These are phyloP conservation scores for Bradypodion ventrale DNA, from an alignment of 2,797 vertebrate species.

Conservation along the genomic window DNA sequence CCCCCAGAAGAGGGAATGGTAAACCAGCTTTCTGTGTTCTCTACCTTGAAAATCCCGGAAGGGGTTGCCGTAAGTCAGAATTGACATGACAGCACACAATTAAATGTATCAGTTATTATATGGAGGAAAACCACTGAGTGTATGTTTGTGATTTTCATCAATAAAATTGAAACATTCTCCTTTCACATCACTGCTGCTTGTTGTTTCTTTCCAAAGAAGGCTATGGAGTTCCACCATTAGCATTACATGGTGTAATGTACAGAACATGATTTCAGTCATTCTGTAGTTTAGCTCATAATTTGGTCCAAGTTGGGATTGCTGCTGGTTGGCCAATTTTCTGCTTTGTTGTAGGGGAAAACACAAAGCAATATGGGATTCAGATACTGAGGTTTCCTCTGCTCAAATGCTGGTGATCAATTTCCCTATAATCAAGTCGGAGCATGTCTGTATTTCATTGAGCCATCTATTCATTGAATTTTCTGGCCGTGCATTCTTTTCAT, in stretches of 20 bases:
- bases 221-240: background rate
- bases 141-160: background rate
- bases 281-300: background rate
- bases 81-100: no score
- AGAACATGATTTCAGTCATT: no score
- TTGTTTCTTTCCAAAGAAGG: background rate
- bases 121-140: background rate
- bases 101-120: background rate
- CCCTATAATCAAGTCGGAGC: background rate
- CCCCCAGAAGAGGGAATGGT: no score
- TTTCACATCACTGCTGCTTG: background rate
- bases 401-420: background rate
- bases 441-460: slow-evolving; percentile 49
- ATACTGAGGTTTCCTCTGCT: background rate
- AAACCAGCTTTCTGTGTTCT: no score
- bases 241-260: no score
- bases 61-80: no score
- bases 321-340: background rate
- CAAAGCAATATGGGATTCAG: background rate
- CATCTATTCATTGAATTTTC: slow-evolving; percentile 50
- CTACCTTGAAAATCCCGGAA: no score
- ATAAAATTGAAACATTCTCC: background rate
- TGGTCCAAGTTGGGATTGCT: background rate
- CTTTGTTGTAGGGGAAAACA: background rate
- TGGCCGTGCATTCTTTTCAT: slow-evolving; percentile 41